Percentiles rank a stretch among this genome's conserved stretches.
phyloP scores from a whole-genome alignment of 2,888 invertebrate species.

The Leucophora obtusa region DNA sequence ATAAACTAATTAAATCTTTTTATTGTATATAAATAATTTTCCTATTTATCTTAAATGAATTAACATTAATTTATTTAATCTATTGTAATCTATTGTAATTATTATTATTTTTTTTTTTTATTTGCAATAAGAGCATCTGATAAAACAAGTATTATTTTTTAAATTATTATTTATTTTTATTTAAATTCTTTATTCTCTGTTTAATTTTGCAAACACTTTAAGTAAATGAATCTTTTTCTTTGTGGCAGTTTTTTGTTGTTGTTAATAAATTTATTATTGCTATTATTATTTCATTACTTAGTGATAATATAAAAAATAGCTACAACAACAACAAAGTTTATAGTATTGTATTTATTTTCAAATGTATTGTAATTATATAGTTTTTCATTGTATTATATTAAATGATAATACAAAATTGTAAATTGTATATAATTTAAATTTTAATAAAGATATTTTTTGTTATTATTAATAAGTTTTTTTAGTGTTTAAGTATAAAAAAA shows the following conservation, averaged over 20 bases:
- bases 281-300: conserved; percentile 1
- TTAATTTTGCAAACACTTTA: neutral
- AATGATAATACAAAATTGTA: conserved; percentile 15
- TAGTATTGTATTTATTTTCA: neutral
- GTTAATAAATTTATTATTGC: neutral
- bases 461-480: conserved; percentile 43
- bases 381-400: conserved; percentile 22
- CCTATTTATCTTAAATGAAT: neutral
- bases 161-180: conserved; percentile 5
- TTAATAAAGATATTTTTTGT: conserved; percentile 28
- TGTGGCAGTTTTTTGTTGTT: neutral
- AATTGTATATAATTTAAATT: conserved; percentile 25
- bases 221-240: conserved; percentile 3
- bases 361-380: conserved; percentile 2
- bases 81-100: neutral
- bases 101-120: no score
- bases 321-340: neutral
- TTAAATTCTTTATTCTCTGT: conserved; percentile 3
- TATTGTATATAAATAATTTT: neutral
- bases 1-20: neutral
- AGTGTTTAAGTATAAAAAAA: conserved; percentile 34
- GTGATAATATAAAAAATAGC: neutral
- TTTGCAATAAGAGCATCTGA: conserved; percentile 52
- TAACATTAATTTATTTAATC: neutral
- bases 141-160: conserved; percentile 59